Conservation (phyloP, 1,140 invertebrate species). For the Ceratina australensis region DNA sequence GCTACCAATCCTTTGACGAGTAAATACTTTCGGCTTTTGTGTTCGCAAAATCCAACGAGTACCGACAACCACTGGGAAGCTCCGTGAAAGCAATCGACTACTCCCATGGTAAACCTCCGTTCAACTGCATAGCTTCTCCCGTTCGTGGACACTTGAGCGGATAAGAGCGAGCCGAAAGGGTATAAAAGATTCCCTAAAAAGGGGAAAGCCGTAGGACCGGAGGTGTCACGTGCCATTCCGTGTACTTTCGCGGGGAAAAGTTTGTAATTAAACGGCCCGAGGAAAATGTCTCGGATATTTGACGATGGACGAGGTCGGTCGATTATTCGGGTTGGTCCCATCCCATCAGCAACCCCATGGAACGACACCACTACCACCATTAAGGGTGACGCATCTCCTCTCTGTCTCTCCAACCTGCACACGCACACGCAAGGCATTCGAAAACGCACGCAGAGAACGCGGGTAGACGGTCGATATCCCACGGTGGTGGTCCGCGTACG, state of each 20-base stretch:
- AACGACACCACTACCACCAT: constrained; percentile 37
- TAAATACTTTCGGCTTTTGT: not conserved
- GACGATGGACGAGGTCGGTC: constrained; percentile 25
- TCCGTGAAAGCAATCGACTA: not conserved
- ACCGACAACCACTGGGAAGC: not conserved
- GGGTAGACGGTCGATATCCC: constrained; percentile 62
- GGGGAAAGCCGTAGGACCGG: not conserved
- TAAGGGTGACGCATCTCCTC: not conserved
- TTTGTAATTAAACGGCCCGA: constrained; percentile 56
- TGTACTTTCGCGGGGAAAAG: not conserved
- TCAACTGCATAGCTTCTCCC: not conserved
- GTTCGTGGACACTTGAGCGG: not conserved
- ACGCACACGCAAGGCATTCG: constrained; percentile 13
- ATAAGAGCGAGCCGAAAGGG: not conserved
- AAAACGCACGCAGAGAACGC: constrained; percentile 13
- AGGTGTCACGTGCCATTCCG: not conserved
- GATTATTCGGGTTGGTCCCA: constrained; percentile 51
- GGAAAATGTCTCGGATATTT: constrained; percentile 17
- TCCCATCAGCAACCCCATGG: constrained; percentile 29
- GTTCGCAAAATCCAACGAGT: not conserved
- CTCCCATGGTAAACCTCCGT: not conserved
- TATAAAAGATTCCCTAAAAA: not conserved
- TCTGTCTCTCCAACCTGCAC: too few species aligned
- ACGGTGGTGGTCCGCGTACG: constrained; percentile 46
- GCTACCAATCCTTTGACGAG: not conserved